Conservation (phyloP, 2,113 vertebrate genomes). For the Eulemur macaco region DNA sequence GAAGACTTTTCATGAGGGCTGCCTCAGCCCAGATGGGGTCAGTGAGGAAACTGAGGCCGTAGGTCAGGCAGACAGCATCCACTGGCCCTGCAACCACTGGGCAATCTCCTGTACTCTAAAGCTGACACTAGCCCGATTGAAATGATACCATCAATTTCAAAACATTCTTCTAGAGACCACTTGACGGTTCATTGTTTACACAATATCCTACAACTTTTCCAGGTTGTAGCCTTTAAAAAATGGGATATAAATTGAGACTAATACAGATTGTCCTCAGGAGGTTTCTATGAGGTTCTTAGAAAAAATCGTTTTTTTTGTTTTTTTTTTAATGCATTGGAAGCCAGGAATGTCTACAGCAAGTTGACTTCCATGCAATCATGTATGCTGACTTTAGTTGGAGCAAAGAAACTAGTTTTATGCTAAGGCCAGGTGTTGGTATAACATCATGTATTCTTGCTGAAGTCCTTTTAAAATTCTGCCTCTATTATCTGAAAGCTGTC, state of each 20-base stretch:
- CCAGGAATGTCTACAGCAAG: neutral
- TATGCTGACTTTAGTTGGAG: constrained; percentile 32
- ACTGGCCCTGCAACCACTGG: neutral
- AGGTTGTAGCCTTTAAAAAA: neutral
- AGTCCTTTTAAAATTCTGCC: constrained; percentile 21
- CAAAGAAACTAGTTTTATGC: neutral
- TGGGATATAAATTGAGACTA: neutral
- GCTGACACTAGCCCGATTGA: neutral
- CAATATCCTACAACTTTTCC: neutral
- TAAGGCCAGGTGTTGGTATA: neutral
- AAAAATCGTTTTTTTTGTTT: neutral
- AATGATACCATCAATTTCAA: constrained; percentile 26
- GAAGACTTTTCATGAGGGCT: neutral
- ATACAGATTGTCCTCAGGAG: neutral
- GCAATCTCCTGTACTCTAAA: neutral
- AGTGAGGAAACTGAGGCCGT: neutral
- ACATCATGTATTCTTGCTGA: neutral
- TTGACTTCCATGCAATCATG: constrained; percentile 23
- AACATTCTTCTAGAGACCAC: neutral
- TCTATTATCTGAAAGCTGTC: neutral
- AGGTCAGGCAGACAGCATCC: neutral
- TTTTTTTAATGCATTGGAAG: neutral
- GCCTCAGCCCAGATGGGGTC: neutral
- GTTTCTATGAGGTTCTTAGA: neutral
- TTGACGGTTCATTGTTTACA: neutral